Evolutionary conservation across 2,888 invertebrate species (phyloP), one percentile per base, ranked within the genome.

Genomic region (Pantelozetes paolii): DNA sequence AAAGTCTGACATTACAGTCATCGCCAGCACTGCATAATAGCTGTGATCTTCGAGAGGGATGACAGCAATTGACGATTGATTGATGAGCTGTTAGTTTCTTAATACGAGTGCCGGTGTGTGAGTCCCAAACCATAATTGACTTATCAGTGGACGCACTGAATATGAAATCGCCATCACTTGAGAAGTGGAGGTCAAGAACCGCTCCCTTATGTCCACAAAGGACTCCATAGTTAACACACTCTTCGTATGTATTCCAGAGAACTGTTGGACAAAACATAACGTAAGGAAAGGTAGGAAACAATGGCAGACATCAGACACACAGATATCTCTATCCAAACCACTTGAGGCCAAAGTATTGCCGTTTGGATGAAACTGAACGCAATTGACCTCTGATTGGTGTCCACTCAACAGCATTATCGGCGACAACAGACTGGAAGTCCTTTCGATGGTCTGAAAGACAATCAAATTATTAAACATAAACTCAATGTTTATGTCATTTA

Each of bases 341-440:
- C 91, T 90, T 0, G 97, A 94, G 1, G 94, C 94, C 50, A 99
- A 83, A 81, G 94, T 89, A 79, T 92, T 90, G 5, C 99, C 99
- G 81, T 98, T 96, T 0, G 96, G 96, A 81, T 97, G 95, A 82
- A 99, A 99, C 82, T 92, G 91, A 9, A 90, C 86, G 2, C 90
- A 87, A 82, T 94, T 96, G 79, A 99, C 90, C 83, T 99, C 99
- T 13, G 96, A 97, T 81, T 94, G 92, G 81, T 99, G 99, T 0
- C 97, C 99, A 81, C 94, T 92, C 71, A 99, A 83, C 50, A 94
- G 85, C 95, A 98, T 97, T 74, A 97, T 97, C 0, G 97, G 96
- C 0, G 95, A 89, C 81, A 90, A 87, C 1, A 99, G 85, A 59
- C 26, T 64, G 9, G 76, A 76, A 8, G 76, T 76, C 3, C 74